Evolutionary conservation across 2,113 vertebrate genomes (phyloP).

Genomic region (Rhinichthys klamathensis): DNA sequence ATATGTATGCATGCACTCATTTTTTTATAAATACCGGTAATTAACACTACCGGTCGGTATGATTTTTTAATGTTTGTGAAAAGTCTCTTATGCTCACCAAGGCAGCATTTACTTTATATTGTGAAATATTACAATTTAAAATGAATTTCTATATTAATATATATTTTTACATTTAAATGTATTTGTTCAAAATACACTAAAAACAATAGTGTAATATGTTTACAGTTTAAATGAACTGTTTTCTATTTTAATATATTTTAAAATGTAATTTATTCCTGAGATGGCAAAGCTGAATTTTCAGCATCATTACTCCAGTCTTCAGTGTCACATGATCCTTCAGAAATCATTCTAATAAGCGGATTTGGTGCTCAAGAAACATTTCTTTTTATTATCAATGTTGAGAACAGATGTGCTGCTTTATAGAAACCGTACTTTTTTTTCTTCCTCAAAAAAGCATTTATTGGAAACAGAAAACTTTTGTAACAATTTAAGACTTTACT

Average conservation of each 20-base stretch:
- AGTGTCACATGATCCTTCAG: background rate
- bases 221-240: background rate
- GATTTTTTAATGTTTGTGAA: background rate
- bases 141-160: no score
- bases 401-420: background rate
- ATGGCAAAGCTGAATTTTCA: background rate
- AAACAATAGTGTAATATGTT: background rate
- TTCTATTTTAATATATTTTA: no score
- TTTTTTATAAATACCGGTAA: no score
- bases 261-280: background rate
- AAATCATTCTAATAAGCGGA: background rate
- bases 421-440: background rate
- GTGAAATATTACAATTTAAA: no score
- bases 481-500: no score
- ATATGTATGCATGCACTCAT: no score
- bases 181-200: background rate
- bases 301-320: no score
- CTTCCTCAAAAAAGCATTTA: no score
- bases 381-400: background rate
- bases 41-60: no score
- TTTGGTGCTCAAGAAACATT: background rate
- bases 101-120: background rate
- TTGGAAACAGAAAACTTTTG: no score
- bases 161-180: no score
- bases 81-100: no score